Conservation (phyloP, 2,113 vertebrate species). For the Prunella fulvescens region DNA sequence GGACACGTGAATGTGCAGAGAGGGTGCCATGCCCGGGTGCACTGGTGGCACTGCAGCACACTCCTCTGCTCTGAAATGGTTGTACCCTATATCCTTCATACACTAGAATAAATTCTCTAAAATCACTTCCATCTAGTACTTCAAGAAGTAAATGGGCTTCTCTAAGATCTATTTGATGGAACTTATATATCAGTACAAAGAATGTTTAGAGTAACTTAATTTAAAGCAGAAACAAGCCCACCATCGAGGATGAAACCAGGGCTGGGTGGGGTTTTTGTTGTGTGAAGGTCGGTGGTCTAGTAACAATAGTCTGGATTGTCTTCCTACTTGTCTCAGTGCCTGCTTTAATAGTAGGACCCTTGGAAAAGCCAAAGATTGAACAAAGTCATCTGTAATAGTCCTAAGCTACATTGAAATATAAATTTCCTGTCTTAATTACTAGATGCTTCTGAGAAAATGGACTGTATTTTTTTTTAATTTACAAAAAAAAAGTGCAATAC, state of each 20-base stretch:
- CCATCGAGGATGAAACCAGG: background rate
- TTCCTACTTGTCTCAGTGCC: background rate
- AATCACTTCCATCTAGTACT: background rate
- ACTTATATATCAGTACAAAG: background rate
- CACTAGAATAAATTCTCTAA: background rate
- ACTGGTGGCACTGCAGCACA: fast-evolving
- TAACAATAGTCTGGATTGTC: background rate
- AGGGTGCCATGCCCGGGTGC: fast-evolving
- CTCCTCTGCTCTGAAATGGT: background rate
- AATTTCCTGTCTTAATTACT: background rate
- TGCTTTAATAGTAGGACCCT: background rate
- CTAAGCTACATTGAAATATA: background rate
- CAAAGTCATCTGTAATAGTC: background rate
- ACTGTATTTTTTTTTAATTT: background rate
- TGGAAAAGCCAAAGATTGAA: background rate
- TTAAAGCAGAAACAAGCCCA: background rate
- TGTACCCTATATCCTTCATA: fast-evolving
- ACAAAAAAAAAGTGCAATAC: background rate
- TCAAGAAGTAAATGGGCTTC: background rate
- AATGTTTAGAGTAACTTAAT: background rate
- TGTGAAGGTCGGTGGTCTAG: background rate
- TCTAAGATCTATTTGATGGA: background rate
- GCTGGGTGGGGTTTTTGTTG: background rate
- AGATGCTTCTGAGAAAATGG: background rate
- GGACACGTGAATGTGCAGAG: fast-evolving